phyloP scores from a whole-genome alignment of 2,888 invertebrate species.

The Synergus gifuensis region DNA sequence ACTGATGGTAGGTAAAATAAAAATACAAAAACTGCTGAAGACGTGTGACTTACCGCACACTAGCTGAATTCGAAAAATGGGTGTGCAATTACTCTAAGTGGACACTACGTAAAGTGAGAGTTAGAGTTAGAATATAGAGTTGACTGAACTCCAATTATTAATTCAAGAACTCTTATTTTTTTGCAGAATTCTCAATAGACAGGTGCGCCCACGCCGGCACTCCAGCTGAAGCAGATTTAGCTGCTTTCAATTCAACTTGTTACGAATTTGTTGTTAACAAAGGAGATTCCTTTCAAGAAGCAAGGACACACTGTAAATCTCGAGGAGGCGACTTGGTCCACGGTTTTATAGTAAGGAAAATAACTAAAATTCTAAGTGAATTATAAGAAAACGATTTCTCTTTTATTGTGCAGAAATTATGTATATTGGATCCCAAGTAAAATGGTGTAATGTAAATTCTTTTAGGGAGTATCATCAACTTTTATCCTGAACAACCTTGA shows the following conservation, averaged over 20 bases:
- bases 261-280: constrained; percentile 92
- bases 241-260: constrained; percentile 91
- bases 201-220: constrained; percentile 87
- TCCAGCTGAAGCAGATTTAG: constrained; percentile 88
- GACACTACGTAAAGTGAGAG: no score
- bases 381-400: no score
- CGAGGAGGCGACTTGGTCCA: constrained; percentile 87
- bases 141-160: no score
- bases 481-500: constrained; percentile 90
- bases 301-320: constrained; percentile 86
- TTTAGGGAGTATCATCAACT: constrained; percentile 82
- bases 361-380: neutral
- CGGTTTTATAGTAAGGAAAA: constrained; percentile 80
- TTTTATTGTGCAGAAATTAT: no score
- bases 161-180: neutral
- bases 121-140: no score
- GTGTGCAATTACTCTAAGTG: no score
- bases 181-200: constrained; percentile 89
- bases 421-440: no score
- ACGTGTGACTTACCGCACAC: no score
- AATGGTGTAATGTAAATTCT: neutral
- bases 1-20: constrained; percentile 84
- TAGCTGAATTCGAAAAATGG: no score
- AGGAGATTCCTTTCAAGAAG: constrained; percentile 91
- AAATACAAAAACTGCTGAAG: neutral